Base-by-base conservation (phyloP, 92 coral and sea anemone genomes). In the Palythoa heliodiscus region DNA sequence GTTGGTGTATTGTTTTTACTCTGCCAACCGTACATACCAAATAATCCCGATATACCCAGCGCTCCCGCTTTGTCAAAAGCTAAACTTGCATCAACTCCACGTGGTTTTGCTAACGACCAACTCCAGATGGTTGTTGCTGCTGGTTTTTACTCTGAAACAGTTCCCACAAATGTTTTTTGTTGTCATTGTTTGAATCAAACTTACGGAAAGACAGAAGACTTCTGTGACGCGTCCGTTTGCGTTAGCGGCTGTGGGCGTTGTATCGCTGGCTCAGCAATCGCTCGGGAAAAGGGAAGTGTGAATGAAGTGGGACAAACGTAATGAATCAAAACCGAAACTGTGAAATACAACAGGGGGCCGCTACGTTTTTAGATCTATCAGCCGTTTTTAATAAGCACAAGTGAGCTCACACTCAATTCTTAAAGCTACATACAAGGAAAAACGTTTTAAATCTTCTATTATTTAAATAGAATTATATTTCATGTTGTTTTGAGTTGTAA, bases 31-130 rank as follows among this genome's bases (percentile, higher is more conserved):
- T 71, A 74, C 40, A 70, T 83, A 15, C 77, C 80, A 11, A 70
- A 74, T 17, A 70, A 83, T 40, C 64, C 39, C 71, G 47, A 52
- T 1, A 39, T 54, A 22, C 25, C 77, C n/a, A 58, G 87, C 29
- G 87, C 87, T 14, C 87, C 84, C 11, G 84, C 84, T 35, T 64
- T 48, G 63, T 66, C 84, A 22, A 80, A 80, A 63, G 74, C 84
- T 12, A 48, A 74, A 20, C 73, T 80, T 37, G 50, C 60, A 52
- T 64, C 74, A 11, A 64, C 63, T 20, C 73, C 84, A 47, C 84
- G 84, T 20, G 74, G 84, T 24, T 80, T 64, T 66, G 52, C 47
- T 4, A 80, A 80, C 84, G 84, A 80, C 39, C 24, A 80, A 80
- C 84, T 80, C 22, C 40, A 64, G 61, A 47, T 80, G 84, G 74